Conservation (phyloP, 1,140 invertebrate genomes). For the Lineus longissimus region DNA sequence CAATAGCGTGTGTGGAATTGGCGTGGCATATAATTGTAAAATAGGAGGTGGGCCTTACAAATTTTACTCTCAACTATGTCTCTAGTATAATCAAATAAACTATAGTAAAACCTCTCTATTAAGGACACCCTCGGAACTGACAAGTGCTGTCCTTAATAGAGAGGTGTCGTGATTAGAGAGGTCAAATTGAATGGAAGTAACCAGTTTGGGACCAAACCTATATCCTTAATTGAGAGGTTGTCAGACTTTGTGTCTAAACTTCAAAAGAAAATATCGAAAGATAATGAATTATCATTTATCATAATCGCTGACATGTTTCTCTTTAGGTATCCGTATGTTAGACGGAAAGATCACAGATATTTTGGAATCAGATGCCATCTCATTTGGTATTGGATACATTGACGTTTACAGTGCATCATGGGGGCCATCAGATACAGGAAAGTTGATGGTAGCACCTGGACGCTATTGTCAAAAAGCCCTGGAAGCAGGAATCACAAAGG, state of each 20-base stretch:
- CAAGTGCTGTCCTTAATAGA: no score
- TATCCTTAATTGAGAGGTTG: no score
- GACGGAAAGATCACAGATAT: conserved; percentile 52
- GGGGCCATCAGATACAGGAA: conserved; percentile 51
- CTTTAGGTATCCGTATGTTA: conserved; percentile 51
- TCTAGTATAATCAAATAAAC: neutral
- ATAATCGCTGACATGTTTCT: no score
- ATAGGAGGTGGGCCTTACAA: conserved; percentile 78
- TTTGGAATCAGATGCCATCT: conserved; percentile 38
- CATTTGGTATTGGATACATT: conserved; percentile 42
- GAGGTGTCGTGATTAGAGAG: no score
- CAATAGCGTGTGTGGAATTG: conserved; percentile 92
- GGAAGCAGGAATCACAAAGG: conserved; percentile 40
- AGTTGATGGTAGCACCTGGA: conserved; percentile 47
- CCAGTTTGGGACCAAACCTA: no score
- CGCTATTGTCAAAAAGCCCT: conserved; percentile 42
- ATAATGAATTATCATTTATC: no score
- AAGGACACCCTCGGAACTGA: no score
- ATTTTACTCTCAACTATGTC: neutral
- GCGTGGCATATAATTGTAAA: conserved; percentile 85
- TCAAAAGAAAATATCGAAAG: no score
- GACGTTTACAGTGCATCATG: conserved; percentile 56
- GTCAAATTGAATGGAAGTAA: no score
- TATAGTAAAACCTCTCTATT: neutral
- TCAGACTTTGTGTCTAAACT: neutral